Evolutionary conservation across 2,888 invertebrate genomes (phyloP), one percentile per base, ranked within the genome.

Genomic region (Aporophyla nigra): DNA sequence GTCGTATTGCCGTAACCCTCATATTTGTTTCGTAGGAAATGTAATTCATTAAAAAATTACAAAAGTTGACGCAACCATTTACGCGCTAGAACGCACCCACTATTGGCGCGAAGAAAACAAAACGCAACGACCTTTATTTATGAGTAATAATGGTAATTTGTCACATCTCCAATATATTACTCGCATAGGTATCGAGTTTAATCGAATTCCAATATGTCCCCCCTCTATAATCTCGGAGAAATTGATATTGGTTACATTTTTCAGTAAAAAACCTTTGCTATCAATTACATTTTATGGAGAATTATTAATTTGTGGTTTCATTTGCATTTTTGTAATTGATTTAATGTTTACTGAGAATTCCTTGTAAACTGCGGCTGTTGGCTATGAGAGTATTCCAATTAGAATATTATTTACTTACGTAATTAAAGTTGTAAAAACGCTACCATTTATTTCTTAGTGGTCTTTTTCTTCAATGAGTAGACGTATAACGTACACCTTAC

Each of bases 141-240:
- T 91, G 91, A 91, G 88, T 92, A 90, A 92, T 93, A 91, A 90
- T 90, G 76, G 90, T 82, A 71, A 91, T 92, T 92, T 92, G 87
- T 92, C 89, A 89, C 88, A 87, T 87, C 78, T 86, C 80, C 90
- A 87, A 90, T 89, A 89, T 85, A 91, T 92, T 86, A 89, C 84
- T 78, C 72, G 69, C 76, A 80, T 70, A 61, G 86, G 76, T 84
- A 88, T 86, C 82, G 80, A 85, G 85, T 91, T 89, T 92, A 90
- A 93, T 90, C 86, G 88, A 89, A 91, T 91, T 90, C 90, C 90
- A 80, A 83, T 86, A 84, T 81, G 67, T 73, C 40, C 54, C 71
- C 62, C 68, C 63, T 61, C 61, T 76, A 76, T 76, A 76, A 74
- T 80, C 68, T 69, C 66, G 24, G 69, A 72, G 67, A 76, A 78